Evolutionary conservation across 2,113 vertebrate species (phyloP), one percentile per base, ranked within the genome.

Genomic region (Dascyllus trimaculatus): DNA sequence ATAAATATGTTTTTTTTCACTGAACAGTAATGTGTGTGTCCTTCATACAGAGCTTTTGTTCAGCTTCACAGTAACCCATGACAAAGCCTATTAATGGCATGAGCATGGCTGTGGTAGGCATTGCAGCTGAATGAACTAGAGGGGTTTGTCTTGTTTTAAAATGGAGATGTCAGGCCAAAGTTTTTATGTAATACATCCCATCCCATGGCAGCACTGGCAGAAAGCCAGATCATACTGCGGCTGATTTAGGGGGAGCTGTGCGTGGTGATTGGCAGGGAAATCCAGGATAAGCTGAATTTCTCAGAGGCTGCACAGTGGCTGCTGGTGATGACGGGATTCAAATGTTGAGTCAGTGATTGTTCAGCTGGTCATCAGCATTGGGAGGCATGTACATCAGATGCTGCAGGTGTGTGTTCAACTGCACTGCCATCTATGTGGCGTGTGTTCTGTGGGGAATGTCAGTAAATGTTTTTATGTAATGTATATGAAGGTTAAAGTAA

Each of bases 281-380:
- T n/a, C 93, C 93, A 85, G 90, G 93, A 93, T 96, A 95, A 96
- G 92, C 95, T 93, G 87, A 78, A 71, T 92, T 93, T 91, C 91
- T 90, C 78, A 53, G 90, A 88, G 75, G 85, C 90, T 78, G 82
- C 85, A 57, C 69, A 32, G 80, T 78, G 71, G 80, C 52, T 75
- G 71, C n/a, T n/a, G 52, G 67, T 59, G 54, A 70, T 82, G 71
- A 32, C 71, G 79, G 32, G 66, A 77, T 74, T 53, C 1, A 15
- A 62, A 73, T 58, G 62, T 59, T 17, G 67, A 63, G 32, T 80
- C 57, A 48, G 59, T 78, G 69, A 71, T 62, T 80, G 69, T 61
- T 63, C 38, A 62, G 48, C 64, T 66, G 72, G 10, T 69, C 62
- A 63, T 69, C 52, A 53, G 26, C 3, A 4, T 21, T 49, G 8